These are phyloP conservation scores for Esox lucius DNA, from an alignment of 2,797 vertebrate species.

Conservation along the genomic window DNA sequence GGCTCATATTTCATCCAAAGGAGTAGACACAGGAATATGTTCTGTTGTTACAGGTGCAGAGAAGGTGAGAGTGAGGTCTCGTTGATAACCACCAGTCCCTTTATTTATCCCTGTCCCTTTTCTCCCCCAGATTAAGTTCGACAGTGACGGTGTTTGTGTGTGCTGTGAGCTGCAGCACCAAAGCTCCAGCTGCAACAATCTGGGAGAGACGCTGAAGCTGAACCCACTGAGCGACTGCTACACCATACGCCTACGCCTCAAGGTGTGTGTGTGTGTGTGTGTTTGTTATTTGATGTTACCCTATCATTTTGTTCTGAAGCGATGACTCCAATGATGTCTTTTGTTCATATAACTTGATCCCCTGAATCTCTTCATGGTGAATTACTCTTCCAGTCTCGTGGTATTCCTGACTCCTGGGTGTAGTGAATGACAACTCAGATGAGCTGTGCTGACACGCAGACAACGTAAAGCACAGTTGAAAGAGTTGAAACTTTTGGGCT, in stretches of 20 bases:
- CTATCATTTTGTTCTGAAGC: neutral
- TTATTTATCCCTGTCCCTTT: constrained; percentile 34
- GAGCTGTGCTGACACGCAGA: neutral
- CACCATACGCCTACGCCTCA: constrained; percentile 89
- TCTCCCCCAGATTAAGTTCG: constrained; percentile 89
- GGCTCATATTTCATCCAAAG: neutral
- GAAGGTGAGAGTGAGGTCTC: neutral
- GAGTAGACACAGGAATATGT: neutral
- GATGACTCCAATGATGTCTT: neutral
- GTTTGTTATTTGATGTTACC: constrained; percentile 13
- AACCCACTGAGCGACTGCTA: constrained; percentile 94
- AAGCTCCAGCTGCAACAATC: constrained; percentile 91
- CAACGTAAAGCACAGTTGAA: neutral
- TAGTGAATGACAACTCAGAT: neutral
- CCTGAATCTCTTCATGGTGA: neutral
- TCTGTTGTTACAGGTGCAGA: neutral
- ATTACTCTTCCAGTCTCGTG: neutral
- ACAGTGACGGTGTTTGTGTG: constrained; percentile 95
- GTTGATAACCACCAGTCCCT: neutral
- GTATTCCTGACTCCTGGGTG: neutral
- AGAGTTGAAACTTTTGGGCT: constrained; percentile 20
- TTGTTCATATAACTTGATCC: neutral
- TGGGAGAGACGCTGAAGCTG: constrained; percentile 94
- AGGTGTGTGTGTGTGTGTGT: constrained; percentile 73
- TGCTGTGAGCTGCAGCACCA: constrained; percentile 95